Evolutionary conservation across 2,888 invertebrate genomes (phyloP), one percentile per base, ranked within the genome.

Genomic region (Drosophila meridiana): DNA sequence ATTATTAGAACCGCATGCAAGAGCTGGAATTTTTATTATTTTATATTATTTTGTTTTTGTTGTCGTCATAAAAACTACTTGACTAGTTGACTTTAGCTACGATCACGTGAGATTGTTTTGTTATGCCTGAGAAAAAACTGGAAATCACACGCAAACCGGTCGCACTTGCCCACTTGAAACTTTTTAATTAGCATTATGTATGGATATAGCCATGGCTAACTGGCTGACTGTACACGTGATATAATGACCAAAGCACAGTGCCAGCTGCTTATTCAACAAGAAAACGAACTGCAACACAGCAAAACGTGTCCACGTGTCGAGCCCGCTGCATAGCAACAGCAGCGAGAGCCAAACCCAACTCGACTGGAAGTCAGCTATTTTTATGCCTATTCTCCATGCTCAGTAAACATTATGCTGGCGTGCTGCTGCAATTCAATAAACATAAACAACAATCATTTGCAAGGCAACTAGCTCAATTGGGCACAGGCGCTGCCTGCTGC

Each of bases 241-340:
- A 71, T 59, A 67, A 73, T 73, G 57, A 56, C 20, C 56, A 68
- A 58, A 58, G 67, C 53, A 53, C 28, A 45, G 20, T 13, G 26
- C 26, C 40, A 40, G 50, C 14, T 65, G 75, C 76, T 62, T 62
- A 43, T 9, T 57, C 67, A 59, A 66, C 57, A 55, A 20, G 4
- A 14, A 30, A 52, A 45, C 13, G 3, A 30, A 47, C 52, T 7
- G 36, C 58, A 64, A 40, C 43, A 56, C 34, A 30, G 69, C 70
- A 64, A 80, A 82, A 82, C 87, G 80, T 83, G 86, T 71, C 75
- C 86, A 88, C 88, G 86, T 88, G 84, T 76, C 78, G 71, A 34
- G 57, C 60, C 47, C 50, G 56, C 47, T 63, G 76, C 76, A 67
- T 76, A 57, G 79, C 85, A 85, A 86, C 84, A 76, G 55, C 53